Conservation (phyloP, 2,113 vertebrate genomes). For the Poecilia latipinna region DNA sequence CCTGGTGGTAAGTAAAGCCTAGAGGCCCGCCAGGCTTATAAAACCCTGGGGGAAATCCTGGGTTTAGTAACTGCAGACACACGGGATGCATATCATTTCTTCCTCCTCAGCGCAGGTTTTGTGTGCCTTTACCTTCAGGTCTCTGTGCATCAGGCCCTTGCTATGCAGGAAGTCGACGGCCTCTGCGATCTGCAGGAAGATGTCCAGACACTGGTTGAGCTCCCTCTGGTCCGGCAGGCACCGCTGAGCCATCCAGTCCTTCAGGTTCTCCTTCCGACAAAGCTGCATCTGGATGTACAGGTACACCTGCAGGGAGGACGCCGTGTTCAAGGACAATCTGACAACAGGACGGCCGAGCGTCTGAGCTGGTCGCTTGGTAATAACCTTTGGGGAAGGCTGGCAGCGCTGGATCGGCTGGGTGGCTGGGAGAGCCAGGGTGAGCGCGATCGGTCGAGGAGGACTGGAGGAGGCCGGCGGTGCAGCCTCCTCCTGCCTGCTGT, state of each 20-base stretch:
- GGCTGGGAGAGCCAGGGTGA: slow-evolving; percentile 83
- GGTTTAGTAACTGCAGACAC: too few species aligned
- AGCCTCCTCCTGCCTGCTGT: slow-evolving; percentile 24
- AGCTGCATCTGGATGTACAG: slow-evolving; percentile 99
- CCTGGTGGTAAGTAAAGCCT: too few species aligned
- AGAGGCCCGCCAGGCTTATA: too few species aligned
- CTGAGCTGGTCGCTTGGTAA: background rate
- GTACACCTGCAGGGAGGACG: slow-evolving; percentile 79
- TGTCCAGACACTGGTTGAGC: slow-evolving; percentile 88
- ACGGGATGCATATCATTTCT: background rate
- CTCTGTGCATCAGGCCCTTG: slow-evolving; percentile 98
- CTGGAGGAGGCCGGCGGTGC: slow-evolving; percentile 54
- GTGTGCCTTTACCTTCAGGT: slow-evolving; percentile 90
- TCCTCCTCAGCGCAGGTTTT: background rate
- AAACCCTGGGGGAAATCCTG: too few species aligned
- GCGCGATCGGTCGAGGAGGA: slow-evolving; percentile 87
- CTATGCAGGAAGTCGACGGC: slow-evolving; percentile 94
- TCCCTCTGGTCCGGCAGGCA: slow-evolving; percentile 88
- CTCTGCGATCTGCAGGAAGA: slow-evolving; percentile 97
- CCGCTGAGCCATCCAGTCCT: slow-evolving; percentile 96
- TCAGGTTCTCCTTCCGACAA: slow-evolving; percentile 96
- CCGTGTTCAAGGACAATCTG: background rate
- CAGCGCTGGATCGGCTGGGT: slow-evolving; percentile 73
- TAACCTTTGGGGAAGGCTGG: slow-evolving; percentile 87
- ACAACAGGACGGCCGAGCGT: background rate